These are phyloP conservation scores for Junonia oenone DNA, from an alignment of 2,888 invertebrate species.

Conservation along the genomic window DNA sequence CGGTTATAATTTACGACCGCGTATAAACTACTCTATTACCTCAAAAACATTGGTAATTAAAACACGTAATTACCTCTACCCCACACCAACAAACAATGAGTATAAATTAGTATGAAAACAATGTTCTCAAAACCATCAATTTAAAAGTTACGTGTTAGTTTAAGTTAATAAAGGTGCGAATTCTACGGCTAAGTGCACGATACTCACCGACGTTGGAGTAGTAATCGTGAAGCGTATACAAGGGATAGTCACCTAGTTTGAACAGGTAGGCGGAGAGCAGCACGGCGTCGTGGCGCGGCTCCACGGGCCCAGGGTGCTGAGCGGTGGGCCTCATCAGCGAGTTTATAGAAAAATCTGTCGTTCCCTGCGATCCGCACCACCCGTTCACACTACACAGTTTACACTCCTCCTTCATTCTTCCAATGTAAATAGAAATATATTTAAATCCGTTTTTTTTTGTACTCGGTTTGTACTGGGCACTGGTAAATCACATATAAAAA, in stretches of 20 bases:
- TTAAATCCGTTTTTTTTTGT: constrained; percentile 72
- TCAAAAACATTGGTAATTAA: neutral
- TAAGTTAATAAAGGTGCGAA: constrained; percentile 37
- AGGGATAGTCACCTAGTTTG: constrained; percentile 78
- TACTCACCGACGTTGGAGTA: constrained; percentile 68
- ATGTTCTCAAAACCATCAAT: constrained; percentile 6
- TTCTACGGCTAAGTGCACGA: constrained; percentile 50
- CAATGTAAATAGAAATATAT: constrained; percentile 54
- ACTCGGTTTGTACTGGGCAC: constrained; percentile 79
- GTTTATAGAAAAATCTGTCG: constrained; percentile 73
- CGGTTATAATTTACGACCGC: neutral
- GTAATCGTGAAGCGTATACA: constrained; percentile 72
- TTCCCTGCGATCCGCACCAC: constrained; percentile 57
- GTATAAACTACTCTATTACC: neutral
- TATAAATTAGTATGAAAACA: constrained; percentile 17
- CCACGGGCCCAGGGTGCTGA: constrained; percentile 56
- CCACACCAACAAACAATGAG: constrained; percentile 16
- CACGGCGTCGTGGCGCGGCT: constrained; percentile 66
- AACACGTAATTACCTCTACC: neutral
- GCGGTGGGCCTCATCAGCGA: constrained; percentile 70
- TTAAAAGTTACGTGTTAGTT: constrained; percentile 35
- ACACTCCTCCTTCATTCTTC: constrained; percentile 74
- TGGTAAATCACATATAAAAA: constrained; percentile 79
- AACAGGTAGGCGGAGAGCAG: constrained; percentile 75
- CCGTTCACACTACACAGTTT: constrained; percentile 71